Evolutionary conservation across 2,113 vertebrate species (phyloP).

Genomic region (Phalacrocorax pelagicus): DNA sequence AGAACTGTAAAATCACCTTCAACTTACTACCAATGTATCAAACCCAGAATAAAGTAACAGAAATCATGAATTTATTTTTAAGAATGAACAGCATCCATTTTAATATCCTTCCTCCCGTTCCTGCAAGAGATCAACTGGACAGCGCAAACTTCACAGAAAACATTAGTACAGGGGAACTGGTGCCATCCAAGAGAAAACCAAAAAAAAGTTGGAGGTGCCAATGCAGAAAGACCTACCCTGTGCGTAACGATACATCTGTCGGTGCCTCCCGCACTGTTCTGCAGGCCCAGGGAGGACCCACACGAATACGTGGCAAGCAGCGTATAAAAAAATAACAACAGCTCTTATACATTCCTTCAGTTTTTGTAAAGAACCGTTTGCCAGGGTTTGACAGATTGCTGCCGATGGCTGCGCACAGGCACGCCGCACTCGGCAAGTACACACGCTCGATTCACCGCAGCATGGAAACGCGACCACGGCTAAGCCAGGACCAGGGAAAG

Average conservation of each 20-base stretch:
- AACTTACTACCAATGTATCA: not conserved
- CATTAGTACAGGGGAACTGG: not conserved
- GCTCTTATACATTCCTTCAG: not conserved
- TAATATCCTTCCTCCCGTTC: not conserved
- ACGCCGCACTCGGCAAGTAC: not conserved
- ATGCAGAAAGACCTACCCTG: not conserved
- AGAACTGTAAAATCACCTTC: not conserved
- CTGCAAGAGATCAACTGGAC: not conserved
- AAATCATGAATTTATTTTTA: not conserved
- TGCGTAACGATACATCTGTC: not conserved
- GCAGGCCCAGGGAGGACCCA: not conserved
- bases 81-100: not conserved
- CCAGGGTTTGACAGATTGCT: not conserved
- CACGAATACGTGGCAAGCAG: not conserved
- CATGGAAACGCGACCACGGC: fast-evolving
- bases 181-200: not conserved
- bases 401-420: not conserved
- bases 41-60: not conserved
- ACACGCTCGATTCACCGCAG: fast-evolving
- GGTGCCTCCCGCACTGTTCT: not conserved
- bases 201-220: not conserved
- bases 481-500: not conserved
- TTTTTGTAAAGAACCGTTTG: not conserved
- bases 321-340: not conserved
- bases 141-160: not conserved